These are phyloP conservation scores for Vireo griseus DNA, from an alignment of 2,797 vertebrate genomes.

Conservation along the genomic window DNA sequence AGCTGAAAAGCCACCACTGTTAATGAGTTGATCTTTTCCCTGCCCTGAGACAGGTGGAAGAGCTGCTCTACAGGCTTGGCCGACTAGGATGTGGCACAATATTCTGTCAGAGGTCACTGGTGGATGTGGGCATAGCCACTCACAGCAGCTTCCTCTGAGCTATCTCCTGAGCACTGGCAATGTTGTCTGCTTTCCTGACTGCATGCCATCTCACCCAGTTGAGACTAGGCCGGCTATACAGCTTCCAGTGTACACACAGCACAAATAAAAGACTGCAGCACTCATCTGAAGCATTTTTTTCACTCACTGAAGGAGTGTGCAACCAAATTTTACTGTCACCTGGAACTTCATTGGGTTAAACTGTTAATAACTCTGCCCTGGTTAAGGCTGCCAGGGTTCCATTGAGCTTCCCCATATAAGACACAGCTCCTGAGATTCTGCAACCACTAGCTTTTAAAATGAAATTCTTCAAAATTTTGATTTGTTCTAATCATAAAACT, in stretches of 20 bases:
- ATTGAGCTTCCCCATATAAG: neutral
- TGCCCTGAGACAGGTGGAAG: neutral
- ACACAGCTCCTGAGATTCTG: neutral
- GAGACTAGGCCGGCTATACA: neutral
- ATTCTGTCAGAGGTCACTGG: neutral
- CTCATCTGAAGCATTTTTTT: neutral
- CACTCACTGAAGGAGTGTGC: neutral
- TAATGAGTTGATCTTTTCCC: fast-evolving
- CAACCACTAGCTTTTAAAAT: neutral
- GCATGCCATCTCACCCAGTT: neutral
- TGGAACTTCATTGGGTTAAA: neutral
- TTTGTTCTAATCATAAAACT: neutral
- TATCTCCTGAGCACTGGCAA: neutral
- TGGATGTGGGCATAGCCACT: neutral
- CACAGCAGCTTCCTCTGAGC: neutral
- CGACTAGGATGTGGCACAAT: neutral
- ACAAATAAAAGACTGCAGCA: neutral
- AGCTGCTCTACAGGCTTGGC: neutral
- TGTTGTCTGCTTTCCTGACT: neutral
- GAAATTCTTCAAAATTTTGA: neutral
- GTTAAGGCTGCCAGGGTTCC: neutral
- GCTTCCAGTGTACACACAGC: neutral
- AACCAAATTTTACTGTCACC: neutral
- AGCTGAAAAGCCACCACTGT: neutral
- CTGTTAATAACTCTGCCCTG: neutral